A percentile compares a stretch with the other conserved stretches of the same genome.
Evolutionary conservation across 1,140 invertebrate species (phyloP).

Genomic region (Trichomalopsis sarcophagae): DNA sequence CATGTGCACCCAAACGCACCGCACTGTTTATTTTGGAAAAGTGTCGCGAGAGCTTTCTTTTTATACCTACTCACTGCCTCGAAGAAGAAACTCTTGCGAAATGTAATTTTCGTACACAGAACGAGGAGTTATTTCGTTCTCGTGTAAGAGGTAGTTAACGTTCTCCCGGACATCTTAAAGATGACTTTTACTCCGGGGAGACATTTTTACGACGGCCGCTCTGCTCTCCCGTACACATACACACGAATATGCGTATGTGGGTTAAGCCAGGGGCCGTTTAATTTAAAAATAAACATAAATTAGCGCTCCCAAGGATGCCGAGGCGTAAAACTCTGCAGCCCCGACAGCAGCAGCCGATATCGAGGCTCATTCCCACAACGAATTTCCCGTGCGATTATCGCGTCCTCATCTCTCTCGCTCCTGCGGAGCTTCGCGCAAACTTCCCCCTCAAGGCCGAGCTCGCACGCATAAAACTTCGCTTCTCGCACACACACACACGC

Average conservation of each 20-base stretch:
- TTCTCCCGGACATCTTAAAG: neutral
- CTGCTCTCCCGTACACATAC: no score
- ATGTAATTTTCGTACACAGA: neutral
- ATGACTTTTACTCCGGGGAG: neutral
- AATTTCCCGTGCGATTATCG: neutral
- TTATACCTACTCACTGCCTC: no score
- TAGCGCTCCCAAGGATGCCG: neutral
- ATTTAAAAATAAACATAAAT: slow-evolving; percentile 6
- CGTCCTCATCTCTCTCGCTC: neutral
- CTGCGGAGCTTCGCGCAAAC: neutral
- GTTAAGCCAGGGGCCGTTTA: neutral
- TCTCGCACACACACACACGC: neutral
- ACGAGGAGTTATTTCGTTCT: neutral
- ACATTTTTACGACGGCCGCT: neutral
- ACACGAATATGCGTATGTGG: neutral
- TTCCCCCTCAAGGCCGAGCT: neutral
- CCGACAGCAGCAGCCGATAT: neutral
- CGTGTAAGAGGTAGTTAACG: neutral
- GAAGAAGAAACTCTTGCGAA: neutral
- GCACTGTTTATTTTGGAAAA: neutral
- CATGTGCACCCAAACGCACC: neutral
- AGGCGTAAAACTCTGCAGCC: neutral
- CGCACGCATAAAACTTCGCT: neutral
- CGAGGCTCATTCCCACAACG: neutral
- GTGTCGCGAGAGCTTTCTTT: no score